These are phyloP conservation scores for Brotula barbata DNA, from an alignment of 2,797 vertebrate species.

Conservation along the genomic window DNA sequence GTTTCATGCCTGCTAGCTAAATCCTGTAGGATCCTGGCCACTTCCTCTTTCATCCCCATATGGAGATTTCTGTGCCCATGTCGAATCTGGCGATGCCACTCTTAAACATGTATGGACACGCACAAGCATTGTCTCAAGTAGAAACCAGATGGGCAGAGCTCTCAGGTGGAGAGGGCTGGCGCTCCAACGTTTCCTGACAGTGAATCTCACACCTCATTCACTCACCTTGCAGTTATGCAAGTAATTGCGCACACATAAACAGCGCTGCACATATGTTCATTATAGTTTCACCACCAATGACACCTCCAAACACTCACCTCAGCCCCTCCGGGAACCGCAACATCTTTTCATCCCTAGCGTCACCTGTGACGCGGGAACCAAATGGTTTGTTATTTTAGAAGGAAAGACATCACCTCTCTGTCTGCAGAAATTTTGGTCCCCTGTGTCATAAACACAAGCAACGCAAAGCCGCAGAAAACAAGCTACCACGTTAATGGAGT, in stretches of 20 bases:
- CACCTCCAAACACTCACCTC: conserved; percentile 10
- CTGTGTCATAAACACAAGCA: conserved; percentile 68
- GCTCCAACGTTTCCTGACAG: conserved; percentile 5
- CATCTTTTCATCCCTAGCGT: conserved; percentile 63
- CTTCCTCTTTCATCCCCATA: conserved; percentile 44
- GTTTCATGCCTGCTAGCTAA: conserved; percentile 59
- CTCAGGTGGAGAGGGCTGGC: conserved; percentile 16
- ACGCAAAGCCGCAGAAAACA: conserved; percentile 57
- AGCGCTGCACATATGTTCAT: background rate
- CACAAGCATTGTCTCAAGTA: conserved; percentile 29
- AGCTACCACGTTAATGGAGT: conserved; percentile 72
- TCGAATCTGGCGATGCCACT: conserved; percentile 35
- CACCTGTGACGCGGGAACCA: conserved; percentile 45
- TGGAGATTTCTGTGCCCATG: conserved; percentile 53
- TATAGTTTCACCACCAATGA: conserved; percentile 4
- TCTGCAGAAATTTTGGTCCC: conserved; percentile 58
- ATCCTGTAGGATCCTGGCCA: conserved; percentile 48
- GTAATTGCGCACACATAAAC: conserved; percentile 31
- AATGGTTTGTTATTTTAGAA: conserved; percentile 45
- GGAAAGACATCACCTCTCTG: conserved; percentile 55
- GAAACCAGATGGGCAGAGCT: conserved; percentile 38
- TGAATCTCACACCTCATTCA: conserved; percentile 25
- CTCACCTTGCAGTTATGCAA: conserved; percentile 23
- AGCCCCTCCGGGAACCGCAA: conserved; percentile 23
- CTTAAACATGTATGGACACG: conserved; percentile 42